A percentile compares a stretch with the other conserved stretches of the same genome.
Evolutionary conservation across 2,113 vertebrate genomes (phyloP).

Genomic region (Brachyhypopomus gauderio): DNA sequence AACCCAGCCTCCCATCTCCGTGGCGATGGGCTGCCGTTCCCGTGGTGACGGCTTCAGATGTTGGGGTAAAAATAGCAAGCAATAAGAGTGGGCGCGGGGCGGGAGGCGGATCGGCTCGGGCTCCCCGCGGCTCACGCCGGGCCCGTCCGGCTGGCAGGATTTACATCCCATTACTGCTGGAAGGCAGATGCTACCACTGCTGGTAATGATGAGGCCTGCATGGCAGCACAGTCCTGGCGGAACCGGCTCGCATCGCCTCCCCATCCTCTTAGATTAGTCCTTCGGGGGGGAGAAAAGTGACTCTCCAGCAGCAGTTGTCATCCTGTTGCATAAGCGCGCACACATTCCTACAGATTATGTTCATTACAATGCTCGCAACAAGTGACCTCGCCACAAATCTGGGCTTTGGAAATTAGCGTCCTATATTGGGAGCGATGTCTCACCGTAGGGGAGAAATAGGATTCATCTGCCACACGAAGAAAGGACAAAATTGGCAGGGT

Average conservation of each 20-base stretch:
- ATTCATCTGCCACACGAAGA: neutral
- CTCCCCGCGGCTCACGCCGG: constrained; percentile 74
- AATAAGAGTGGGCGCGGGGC: constrained; percentile 74
- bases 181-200: constrained; percentile 27
- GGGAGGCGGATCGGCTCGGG: constrained; percentile 75
- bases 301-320: too few relatives aligned
- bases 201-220: constrained; percentile 8
- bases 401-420: neutral
- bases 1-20: constrained; percentile 32
- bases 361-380: neutral
- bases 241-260: neutral
- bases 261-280: too few relatives aligned
- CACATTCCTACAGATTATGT: neutral
- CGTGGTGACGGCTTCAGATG: constrained; percentile 78
- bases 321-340: too few relatives aligned
- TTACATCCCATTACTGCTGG: constrained; percentile 51
- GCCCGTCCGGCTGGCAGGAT: constrained; percentile 67
- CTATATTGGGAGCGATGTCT: neutral
- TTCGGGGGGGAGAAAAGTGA: too few relatives aligned
- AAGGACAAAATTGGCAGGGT: neutral
- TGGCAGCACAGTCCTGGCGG: constrained; percentile 16
- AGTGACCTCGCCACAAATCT: neutral
- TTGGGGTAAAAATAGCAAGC: constrained; percentile 83
- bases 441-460: constrained; percentile 8
- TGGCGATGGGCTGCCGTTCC: constrained; percentile 65